Evolutionary conservation across 2,888 invertebrate genomes (phyloP), one percentile per base, ranked within the genome.

Genomic region (Argyra leucocephala): DNA sequence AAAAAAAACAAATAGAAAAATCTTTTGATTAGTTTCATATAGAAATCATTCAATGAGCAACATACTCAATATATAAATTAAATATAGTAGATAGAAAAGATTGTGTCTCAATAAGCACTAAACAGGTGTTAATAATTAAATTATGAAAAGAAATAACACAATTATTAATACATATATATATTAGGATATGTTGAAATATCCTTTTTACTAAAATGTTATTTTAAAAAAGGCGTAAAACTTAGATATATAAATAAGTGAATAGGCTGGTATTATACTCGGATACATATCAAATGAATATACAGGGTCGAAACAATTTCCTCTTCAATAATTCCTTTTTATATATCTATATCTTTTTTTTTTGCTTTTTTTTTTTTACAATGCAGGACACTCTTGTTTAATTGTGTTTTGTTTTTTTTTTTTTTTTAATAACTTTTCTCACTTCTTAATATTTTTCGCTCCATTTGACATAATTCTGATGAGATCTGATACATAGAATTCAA

Each of bases 81-180:
- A 7, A 26, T 31, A 31, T 31, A 31, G 31, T 10, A 10, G 9
- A 12, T 31, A 31, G 7, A 31, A 31, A 48, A n/a, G 48, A 48
- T 48, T n/a, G 48, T 48, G 18, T 48, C 15, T 48, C 48, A 48
- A n/a, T 48, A 18, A 48, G 48, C n/a, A n/a, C 48, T 48, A 48
- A 48, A 48, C 48, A 48, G 48, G 48, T 48, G 48, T 48, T 48
- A 48, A 48, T 48, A 48, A 48, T 48, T 48, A 48, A 48, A 48
- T 48, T 48, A 48, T 48, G 5, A 15, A 2, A 48, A 48, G 48
- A 48, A 18, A 48, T 12, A 31, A 48, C 18, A n/a, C 48, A 48
- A 48, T 12, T 15, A 48, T 3, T 18, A 9, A 48, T 18, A 48
- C 37, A 37, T n/a, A n/a, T n/a, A n/a, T n/a, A n/a, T n/a, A n/a